phyloP scores from a whole-genome alignment of 2,113 vertebrate genomes.

The Ptilonorhynchus violaceus region DNA sequence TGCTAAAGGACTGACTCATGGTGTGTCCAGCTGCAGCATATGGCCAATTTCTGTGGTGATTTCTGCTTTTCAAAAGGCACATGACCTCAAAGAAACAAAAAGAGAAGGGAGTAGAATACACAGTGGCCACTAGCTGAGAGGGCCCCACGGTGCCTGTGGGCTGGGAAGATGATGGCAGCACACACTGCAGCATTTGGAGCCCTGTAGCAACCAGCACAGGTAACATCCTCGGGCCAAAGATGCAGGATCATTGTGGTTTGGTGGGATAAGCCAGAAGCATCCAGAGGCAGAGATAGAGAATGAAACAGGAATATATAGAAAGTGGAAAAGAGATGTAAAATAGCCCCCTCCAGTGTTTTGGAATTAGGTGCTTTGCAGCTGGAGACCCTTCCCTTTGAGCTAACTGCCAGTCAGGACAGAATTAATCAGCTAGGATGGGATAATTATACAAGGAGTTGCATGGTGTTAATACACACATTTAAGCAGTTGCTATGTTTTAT shows the following conservation, averaged over 20 bases:
- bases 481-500: not conserved
- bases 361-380: not conserved
- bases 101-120: not conserved
- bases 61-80: not conserved
- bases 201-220: not conserved
- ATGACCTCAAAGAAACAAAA: not conserved
- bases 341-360: not conserved
- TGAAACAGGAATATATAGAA: not conserved
- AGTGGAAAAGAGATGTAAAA: not conserved
- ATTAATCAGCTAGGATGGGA: not conserved
- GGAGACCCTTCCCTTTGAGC: not conserved
- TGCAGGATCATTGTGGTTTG: not conserved
- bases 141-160: fast-evolving
- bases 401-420: not conserved
- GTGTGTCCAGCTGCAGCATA: not conserved
- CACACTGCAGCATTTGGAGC: not conserved
- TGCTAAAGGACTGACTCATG: not conserved
- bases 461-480: not conserved
- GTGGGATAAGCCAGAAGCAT: not conserved
- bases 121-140: not conserved
- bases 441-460: not conserved
- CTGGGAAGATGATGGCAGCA: not conserved
- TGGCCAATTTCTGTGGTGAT: not conserved
- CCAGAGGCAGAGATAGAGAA: not conserved
- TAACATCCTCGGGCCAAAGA: not conserved